These are phyloP conservation scores for Tapera naevia DNA, from an alignment of 2,797 vertebrate genomes.

Conservation along the genomic window DNA sequence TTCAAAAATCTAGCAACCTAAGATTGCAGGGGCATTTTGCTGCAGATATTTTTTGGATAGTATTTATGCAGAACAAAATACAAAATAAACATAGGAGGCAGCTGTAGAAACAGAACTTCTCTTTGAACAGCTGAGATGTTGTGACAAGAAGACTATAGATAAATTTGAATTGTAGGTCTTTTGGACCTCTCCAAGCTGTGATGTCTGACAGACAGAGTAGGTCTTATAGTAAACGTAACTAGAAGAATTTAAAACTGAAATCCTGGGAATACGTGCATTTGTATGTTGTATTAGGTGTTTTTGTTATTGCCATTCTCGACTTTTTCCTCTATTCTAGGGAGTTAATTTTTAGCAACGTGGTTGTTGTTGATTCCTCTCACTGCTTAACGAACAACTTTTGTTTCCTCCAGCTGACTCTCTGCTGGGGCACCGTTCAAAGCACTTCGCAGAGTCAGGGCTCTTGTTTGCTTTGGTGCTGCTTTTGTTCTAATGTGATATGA, in stretches of 20 bases:
- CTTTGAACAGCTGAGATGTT: constrained; percentile 10
- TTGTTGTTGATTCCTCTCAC: not conserved
- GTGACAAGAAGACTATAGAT: not conserved
- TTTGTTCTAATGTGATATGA: not conserved
- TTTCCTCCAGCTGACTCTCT: not conserved
- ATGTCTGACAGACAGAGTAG: not conserved
- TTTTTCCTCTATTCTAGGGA: not conserved
- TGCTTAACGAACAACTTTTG: not conserved
- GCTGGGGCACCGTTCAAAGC: not conserved
- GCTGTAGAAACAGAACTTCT: not conserved
- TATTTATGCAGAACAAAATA: not conserved
- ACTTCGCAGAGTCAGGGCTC: not conserved
- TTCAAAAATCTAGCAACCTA: not conserved
- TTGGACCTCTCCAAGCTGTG: not conserved
- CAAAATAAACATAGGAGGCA: not conserved
- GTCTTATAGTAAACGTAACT: not conserved
- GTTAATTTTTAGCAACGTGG: not conserved
- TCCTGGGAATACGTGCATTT: not conserved
- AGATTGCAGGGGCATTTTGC: not conserved
- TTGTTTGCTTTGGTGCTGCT: not conserved
- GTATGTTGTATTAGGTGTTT: not conserved
- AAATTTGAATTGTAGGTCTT: not conserved
- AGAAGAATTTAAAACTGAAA: not conserved
- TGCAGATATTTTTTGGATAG: not conserved
- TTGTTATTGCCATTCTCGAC: not conserved